Base-by-base conservation (phyloP, 1,140 invertebrate species). In the Eubasilissa regina region DNA sequence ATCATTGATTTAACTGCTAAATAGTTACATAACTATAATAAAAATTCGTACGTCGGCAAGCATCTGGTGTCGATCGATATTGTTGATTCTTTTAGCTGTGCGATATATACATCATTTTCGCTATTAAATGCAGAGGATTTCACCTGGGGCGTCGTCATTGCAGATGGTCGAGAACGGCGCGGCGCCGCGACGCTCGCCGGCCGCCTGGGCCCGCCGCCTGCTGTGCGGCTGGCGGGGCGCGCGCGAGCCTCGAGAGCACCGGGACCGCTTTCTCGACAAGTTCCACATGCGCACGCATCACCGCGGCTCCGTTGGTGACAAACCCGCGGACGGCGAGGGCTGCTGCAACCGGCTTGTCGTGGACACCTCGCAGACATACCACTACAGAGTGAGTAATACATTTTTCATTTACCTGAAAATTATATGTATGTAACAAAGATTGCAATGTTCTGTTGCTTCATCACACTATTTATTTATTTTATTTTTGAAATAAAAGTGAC, bases 241-340 rank as follows among this genome's bases (percentile, higher is more conserved):
- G n/a, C 64, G 64, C 35, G 64, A 68, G 64, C 4, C 35, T 12
- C 35, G 64, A 0, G n/a, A 17, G n/a, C 64, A 47, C 43, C 64
- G 64, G 7, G 64, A 68, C 64, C 64, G 64, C 43, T 68, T 68
- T 15, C 64, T 68, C 12, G 64, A 68, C 44, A 68, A 68, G 64
- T 68, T 68, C 44, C 19, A n/a, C 64, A 68, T 68, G 64, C 35
- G 64, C 7, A 43, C 45, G 43, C 43, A 68, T 43, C 35, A 68
- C 44, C 64, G 45, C 43, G n/a, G 45, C 44, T 44, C n/a, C 7
- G 43, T 45, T 8, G 64, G 44, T 0, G 64, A 47, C 35, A 47
- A 47, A 13, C n/a, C n/a, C n/a, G 43, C 10, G 35, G 64, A 68
- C 64, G 64, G 0, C 0, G 64, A 47, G n/a, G 64, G 64, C 35